Evolutionary conservation across 2,113 vertebrate genomes (phyloP), one percentile per base, ranked within the genome.

Genomic region (Poicephalus meyeri): DNA sequence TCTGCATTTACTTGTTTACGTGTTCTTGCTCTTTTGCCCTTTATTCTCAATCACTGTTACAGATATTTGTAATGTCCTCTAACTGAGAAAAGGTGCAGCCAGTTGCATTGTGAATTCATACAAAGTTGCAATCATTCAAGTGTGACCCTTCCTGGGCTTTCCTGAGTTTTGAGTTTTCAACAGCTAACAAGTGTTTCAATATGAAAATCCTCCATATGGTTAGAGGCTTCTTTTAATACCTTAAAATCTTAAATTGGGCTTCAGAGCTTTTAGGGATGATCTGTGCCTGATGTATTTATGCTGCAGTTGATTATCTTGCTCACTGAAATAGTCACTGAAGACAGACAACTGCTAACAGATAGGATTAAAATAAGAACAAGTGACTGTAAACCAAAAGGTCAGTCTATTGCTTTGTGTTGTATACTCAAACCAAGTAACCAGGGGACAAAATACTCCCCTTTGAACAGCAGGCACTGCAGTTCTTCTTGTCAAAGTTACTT

Each of bases 1-100:
- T 98, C 95, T 97, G 92, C 79, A 77, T 96, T 93, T 61, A 61
- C 79, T 95, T 92, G 50, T 87, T 88, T 89, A 63, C 80, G 41
- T 91, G n/a, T 88, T 95, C 92, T 95, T 96, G 82, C 37, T 86
- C 92, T 93, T 96, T 86, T 95, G 53, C 69, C 92, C 95, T 95
- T 96, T 94, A 72, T 88, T 97, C 88, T 93, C 85, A 49, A 16
- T 92, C 72, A 73, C 53, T 84, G 56, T 93, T 97, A 85, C 72
- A 71, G 17, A 63, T 91, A 66, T 94, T 96, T 95, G 53, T 96
- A 89, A 82, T 44, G 87, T 44, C 29, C 23, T 18, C 35, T 84
- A 80, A 68, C 37, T 88, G 71, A 69, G 73, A 87, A 76, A 66
- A 88, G 47, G 61, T 60, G 31, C 46, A 88, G 39, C 49, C 29